Evolutionary conservation across 2,888 invertebrate genomes (phyloP).

Genomic region (Tridacna gigas): DNA sequence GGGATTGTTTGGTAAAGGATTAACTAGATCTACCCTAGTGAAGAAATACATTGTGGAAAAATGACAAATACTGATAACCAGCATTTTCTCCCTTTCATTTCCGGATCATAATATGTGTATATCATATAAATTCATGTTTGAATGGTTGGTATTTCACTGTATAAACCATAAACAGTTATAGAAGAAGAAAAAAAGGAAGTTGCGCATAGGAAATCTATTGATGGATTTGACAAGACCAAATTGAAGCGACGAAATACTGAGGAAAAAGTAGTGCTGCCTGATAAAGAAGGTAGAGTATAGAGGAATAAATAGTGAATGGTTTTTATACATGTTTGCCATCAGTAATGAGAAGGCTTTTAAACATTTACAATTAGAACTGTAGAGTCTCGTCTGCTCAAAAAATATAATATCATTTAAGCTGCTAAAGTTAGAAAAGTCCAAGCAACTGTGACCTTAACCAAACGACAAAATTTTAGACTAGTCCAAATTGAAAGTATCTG

Average conservation of each 20-base stretch:
- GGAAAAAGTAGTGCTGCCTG: slow-evolving; percentile 70
- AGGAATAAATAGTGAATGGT: not conserved
- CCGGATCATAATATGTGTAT: too few relatives aligned
- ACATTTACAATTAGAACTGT: not conserved
- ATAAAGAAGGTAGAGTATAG: slow-evolving; percentile 65
- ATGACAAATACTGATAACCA: too few relatives aligned
- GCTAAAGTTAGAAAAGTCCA: too few relatives aligned
- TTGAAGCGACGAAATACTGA: slow-evolving; percentile 67
- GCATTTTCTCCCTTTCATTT: too few relatives aligned
- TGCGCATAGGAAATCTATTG: slow-evolving; percentile 68
- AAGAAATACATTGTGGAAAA: too few relatives aligned
- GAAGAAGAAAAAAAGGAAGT: slow-evolving; percentile 70
- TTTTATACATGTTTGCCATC: not conserved
- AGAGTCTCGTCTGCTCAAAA: not conserved
- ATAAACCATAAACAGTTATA: slow-evolving; percentile 53
- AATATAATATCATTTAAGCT: not conserved
- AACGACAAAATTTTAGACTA: too few relatives aligned
- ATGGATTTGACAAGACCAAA: slow-evolving; percentile 62
- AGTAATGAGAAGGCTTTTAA: not conserved
- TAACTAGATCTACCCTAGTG: too few relatives aligned
- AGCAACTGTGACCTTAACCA: too few relatives aligned
- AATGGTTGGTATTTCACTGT: too few relatives aligned
- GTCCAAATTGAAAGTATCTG: too few relatives aligned
- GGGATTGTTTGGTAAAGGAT: too few relatives aligned
- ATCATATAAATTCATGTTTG: too few relatives aligned